Percentiles rank a stretch among this genome's conserved stretches.
Conservation (phyloP, 2,888 invertebrate species). For the Sepioteuthis lessoniana region DNA sequence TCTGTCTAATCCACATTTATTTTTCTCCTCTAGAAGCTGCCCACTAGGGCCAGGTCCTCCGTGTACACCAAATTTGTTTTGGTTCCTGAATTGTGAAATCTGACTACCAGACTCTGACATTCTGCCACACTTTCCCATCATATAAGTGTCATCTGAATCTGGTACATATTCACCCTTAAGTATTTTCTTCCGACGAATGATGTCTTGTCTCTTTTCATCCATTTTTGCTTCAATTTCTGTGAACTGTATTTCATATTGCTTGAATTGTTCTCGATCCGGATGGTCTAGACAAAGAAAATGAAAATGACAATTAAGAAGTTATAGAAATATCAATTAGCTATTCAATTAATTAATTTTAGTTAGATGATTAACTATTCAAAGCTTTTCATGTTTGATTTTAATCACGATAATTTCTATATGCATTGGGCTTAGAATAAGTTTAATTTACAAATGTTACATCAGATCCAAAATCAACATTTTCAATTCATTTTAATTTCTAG, state of each 20-base stretch:
- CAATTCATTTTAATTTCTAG: too few relatives aligned
- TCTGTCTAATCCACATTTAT: not conserved
- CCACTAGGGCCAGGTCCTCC: not conserved
- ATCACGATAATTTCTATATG: too few relatives aligned
- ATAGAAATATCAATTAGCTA: not conserved
- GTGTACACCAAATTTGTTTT: not conserved
- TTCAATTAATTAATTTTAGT: not conserved
- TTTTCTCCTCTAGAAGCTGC: not conserved
- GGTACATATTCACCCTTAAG: slow-evolving; percentile 33
- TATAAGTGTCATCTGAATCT: slow-evolving; percentile 10
- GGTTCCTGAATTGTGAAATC: slow-evolving; percentile 33
- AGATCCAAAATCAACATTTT: too few relatives aligned
- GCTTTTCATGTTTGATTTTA: too few relatives aligned
- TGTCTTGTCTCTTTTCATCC: slow-evolving; percentile 67
- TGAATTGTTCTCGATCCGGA: slow-evolving; percentile 83
- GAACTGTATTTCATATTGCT: slow-evolving; percentile 89
- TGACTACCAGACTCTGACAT: not conserved
- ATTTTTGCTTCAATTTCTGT: slow-evolving; percentile 80
- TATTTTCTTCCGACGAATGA: slow-evolving; percentile 63
- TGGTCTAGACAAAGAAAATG: slow-evolving; percentile 78
- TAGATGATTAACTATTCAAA: too few relatives aligned
- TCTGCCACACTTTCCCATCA: slow-evolving; percentile 7
- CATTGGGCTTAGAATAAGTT: too few relatives aligned
- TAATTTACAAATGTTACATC: too few relatives aligned
- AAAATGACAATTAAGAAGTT: not conserved